These are phyloP conservation scores for Allobates femoralis DNA, from an alignment of 2,797 vertebrate species.

Conservation along the genomic window DNA sequence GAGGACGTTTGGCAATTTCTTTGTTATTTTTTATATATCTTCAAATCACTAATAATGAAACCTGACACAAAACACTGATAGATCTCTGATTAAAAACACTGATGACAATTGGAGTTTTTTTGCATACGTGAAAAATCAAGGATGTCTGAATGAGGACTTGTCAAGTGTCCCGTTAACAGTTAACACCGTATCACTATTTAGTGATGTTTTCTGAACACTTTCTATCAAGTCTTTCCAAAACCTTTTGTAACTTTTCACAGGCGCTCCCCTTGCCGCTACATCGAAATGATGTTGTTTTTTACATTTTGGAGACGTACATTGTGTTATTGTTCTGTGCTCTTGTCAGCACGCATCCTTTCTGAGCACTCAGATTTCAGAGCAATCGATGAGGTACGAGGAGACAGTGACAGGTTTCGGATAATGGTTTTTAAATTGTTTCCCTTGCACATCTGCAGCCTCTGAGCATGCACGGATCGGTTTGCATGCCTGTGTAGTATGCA, in stretches of 20 bases:
- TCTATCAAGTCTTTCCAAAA: neutral
- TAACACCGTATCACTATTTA: too few species aligned
- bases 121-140: too few species aligned
- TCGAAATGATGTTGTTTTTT: neutral
- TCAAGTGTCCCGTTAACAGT: too few species aligned
- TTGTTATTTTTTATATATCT: too few species aligned
- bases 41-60: too few species aligned
- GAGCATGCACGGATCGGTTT: conserved; percentile 50
- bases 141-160: too few species aligned
- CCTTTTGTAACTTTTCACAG: neutral
- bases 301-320: neutral
- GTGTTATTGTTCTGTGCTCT: neutral
- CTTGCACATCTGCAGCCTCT: conserved; percentile 45
- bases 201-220: too few species aligned
- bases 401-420: conserved; percentile 45
- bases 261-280: neutral
- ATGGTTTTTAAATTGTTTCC: conserved; percentile 55
- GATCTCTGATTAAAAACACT: too few species aligned
- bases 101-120: too few species aligned
- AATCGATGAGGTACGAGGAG: conserved; percentile 38
- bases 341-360: neutral
- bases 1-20: too few species aligned
- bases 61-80: too few species aligned
- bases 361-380: neutral
- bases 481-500: conserved; percentile 20